These are phyloP conservation scores for Chloroceryle aenea DNA, from an alignment of 2,113 vertebrate species.

Conservation along the genomic window DNA sequence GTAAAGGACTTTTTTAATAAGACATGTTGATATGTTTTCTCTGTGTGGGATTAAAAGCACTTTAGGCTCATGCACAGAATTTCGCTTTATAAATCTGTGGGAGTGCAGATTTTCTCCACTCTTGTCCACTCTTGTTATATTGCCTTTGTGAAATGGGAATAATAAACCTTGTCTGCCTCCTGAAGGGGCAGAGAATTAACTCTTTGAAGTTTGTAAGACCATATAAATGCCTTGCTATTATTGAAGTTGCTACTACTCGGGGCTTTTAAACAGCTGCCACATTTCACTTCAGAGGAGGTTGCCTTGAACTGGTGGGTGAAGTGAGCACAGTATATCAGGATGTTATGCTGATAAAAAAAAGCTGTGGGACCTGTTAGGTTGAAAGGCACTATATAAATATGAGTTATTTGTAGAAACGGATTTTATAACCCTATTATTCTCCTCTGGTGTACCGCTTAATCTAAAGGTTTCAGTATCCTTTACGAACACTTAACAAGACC, in stretches of 20 bases:
- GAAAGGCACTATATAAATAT: slow-evolving; percentile 62
- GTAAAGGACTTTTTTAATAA: slow-evolving; percentile 44
- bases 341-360: background rate
- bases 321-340: slow-evolving; percentile 20
- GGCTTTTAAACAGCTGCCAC: slow-evolving; percentile 64
- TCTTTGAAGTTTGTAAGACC: slow-evolving; percentile 62
- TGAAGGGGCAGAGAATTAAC: slow-evolving; percentile 64
- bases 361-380: slow-evolving; percentile 10
- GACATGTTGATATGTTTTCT: slow-evolving; percentile 52
- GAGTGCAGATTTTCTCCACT: slow-evolving; percentile 53
- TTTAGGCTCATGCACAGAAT: slow-evolving; percentile 12
- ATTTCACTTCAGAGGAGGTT: slow-evolving; percentile 52
- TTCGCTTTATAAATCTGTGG: slow-evolving; percentile 54
- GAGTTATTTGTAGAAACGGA: slow-evolving; percentile 39
- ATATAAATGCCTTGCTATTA: slow-evolving; percentile 58
- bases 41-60: slow-evolving; percentile 51
- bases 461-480: slow-evolving; percentile 25
- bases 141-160: slow-evolving; percentile 70
- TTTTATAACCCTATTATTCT: slow-evolving; percentile 57
- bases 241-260: slow-evolving; percentile 20
- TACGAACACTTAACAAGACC: slow-evolving; percentile 43
- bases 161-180: slow-evolving; percentile 62
- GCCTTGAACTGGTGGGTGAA: slow-evolving; percentile 55
- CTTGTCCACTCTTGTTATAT: slow-evolving; percentile 61
- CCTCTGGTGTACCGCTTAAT: slow-evolving; percentile 46